Conservation (phyloP, 2,888 invertebrate species). For the Cloeon dipterum region DNA sequence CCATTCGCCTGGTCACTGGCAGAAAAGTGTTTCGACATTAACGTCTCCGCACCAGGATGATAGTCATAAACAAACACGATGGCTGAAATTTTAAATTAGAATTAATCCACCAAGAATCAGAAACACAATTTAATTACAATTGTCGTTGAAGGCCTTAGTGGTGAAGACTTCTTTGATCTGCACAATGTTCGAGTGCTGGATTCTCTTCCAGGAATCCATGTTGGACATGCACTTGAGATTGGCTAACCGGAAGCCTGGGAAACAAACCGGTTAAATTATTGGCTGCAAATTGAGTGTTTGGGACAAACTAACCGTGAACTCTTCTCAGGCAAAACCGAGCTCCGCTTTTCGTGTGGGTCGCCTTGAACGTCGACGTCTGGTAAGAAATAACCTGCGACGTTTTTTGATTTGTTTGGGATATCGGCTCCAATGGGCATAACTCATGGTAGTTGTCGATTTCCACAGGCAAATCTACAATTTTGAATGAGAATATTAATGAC, state of each 20-base stretch:
- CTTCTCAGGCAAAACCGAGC: conserved; percentile 66
- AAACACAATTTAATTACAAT: conserved; percentile 36
- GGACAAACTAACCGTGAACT: conserved; percentile 43
- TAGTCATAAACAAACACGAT: conserved; percentile 92
- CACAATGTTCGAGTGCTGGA: conserved; percentile 87
- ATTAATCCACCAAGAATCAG: background rate
- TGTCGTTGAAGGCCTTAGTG: conserved; percentile 89
- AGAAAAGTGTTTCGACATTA: conserved; percentile 66
- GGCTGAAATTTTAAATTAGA: conserved; percentile 29
- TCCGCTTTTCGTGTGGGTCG: conserved; percentile 67
- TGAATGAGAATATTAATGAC: conserved; percentile 13
- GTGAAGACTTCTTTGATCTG: conserved; percentile 81
- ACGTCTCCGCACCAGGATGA: conserved; percentile 73
- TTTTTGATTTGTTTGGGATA: conserved; percentile 19
- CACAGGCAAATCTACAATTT: conserved; percentile 64
- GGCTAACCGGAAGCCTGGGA: conserved; percentile 49
- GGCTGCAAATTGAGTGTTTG: background rate
- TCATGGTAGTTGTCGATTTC: conserved; percentile 82
- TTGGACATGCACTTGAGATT: conserved; percentile 63
- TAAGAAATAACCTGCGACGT: conserved; percentile 39
- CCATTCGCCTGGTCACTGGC: conserved; percentile 31
- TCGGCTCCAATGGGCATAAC: conserved; percentile 60
- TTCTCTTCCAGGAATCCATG: conserved; percentile 86
- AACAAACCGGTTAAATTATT: background rate
- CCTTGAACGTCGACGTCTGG: conserved; percentile 74